These are phyloP conservation scores for Prorops nasuta DNA, from an alignment of 1,140 invertebrate genomes.

Conservation along the genomic window DNA sequence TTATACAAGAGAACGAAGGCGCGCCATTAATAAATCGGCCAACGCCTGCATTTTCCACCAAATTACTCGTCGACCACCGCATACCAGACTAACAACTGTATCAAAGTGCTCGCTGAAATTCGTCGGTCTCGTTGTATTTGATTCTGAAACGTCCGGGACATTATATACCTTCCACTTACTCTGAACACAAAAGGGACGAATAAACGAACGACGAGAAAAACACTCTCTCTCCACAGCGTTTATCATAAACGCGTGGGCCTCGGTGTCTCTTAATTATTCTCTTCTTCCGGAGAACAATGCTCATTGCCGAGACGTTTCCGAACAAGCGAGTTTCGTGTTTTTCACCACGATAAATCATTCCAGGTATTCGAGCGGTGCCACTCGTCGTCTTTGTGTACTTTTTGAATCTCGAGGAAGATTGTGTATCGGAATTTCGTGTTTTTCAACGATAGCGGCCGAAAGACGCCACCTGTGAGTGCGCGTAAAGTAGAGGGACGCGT, in stretches of 20 bases:
- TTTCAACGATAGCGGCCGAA: background rate
- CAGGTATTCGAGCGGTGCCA: slow-evolving; percentile 10
- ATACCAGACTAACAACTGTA: too few relatives aligned
- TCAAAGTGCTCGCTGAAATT: background rate
- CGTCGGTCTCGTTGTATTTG: background rate
- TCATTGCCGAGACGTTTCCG: too few relatives aligned
- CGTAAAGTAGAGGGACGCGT: background rate
- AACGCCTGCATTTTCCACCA: slow-evolving; percentile 1
- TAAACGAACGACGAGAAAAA: too few relatives aligned
- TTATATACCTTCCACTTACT: slow-evolving; percentile 12
- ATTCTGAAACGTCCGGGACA: background rate
- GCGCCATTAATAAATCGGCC: slow-evolving; percentile 2
- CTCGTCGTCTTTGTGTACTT: too few relatives aligned
- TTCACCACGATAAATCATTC: background rate
- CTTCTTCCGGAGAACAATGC: background rate
- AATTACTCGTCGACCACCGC: background rate
- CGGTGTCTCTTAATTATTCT: too few relatives aligned
- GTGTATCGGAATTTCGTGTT: background rate
- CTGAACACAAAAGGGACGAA: too few relatives aligned
- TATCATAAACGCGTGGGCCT: too few relatives aligned
- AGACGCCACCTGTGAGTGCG: slow-evolving; percentile 22
- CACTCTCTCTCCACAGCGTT: too few relatives aligned
- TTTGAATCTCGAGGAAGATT: background rate
- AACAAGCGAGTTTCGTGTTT: background rate
- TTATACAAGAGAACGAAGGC: too few relatives aligned